Evolutionary conservation across 2,797 vertebrate species (phyloP).

Genomic region (Triplophysa yarkandensis): DNA sequence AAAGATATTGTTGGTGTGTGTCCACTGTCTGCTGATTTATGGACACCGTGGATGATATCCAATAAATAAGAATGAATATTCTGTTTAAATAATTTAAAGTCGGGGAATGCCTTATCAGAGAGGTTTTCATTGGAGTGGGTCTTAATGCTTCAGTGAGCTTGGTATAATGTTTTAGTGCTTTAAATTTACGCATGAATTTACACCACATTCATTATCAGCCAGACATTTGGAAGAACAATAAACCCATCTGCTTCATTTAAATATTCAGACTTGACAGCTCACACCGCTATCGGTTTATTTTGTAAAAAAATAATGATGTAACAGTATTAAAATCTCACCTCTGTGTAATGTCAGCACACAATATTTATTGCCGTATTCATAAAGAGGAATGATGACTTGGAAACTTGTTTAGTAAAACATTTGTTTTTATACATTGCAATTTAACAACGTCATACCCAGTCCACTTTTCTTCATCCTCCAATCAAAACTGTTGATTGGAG

Average conservation of each 20-base stretch:
- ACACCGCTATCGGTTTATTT: background rate
- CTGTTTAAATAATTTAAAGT: constrained; percentile 11
- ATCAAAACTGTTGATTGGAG: too few species aligned
- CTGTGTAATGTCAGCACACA: too few species aligned
- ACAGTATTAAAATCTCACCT: too few species aligned
- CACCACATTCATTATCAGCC: background rate
- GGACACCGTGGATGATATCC: background rate
- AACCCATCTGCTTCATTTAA: background rate
- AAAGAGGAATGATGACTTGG: too few species aligned
- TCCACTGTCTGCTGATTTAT: background rate
- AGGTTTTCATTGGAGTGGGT: constrained; percentile 16
- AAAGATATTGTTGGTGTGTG: background rate
- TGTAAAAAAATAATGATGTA: background rate
- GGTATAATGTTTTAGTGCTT: background rate
- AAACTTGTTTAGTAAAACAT: too few species aligned
- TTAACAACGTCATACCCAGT: too few species aligned
- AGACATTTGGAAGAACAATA: constrained; percentile 2
- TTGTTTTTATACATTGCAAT: too few species aligned
- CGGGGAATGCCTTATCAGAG: constrained; percentile 16
- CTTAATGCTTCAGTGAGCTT: constrained; percentile 19
- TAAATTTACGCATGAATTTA: constrained; percentile 8
- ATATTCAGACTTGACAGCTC: constrained; percentile 7
- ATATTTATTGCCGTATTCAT: too few species aligned
- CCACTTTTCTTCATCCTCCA: too few species aligned
- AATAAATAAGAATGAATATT: constrained; percentile 23